phyloP scores from a whole-genome alignment of 2,797 vertebrate species.

The Sorex maritimensis region DNA sequence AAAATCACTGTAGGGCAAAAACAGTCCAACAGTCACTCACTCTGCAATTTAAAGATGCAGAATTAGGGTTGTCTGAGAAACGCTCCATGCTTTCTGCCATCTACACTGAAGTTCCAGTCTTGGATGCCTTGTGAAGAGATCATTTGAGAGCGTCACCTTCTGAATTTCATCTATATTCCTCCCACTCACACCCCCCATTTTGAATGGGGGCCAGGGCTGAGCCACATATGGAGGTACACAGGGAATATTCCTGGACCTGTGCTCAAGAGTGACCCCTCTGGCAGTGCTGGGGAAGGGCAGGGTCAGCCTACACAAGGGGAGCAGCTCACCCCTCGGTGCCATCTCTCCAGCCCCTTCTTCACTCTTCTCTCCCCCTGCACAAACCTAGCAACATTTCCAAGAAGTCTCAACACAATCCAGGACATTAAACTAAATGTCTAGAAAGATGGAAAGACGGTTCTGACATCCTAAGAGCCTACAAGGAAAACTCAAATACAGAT shows the following conservation, averaged over 20 bases:
- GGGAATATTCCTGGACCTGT: too few species aligned
- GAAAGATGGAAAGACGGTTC: constrained; percentile 18
- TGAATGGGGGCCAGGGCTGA: not conserved
- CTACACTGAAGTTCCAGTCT: not conserved
- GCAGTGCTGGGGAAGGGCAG: too few species aligned
- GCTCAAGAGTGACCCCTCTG: too few species aligned
- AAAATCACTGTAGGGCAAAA: constrained; percentile 20
- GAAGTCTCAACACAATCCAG: not conserved
- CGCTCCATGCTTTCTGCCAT: not conserved
- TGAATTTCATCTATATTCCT: not conserved
- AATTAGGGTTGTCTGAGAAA: not conserved
- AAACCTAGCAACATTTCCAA: not conserved
- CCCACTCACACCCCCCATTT: too few species aligned
- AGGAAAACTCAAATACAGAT: not conserved
- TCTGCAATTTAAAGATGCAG: constrained; percentile 39
- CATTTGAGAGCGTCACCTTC: not conserved
- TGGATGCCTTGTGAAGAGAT: not conserved
- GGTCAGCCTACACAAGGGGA: too few species aligned
- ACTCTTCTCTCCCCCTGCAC: not conserved
- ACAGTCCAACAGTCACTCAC: constrained; percentile 14
- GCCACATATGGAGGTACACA: too few species aligned
- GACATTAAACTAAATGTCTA: not conserved
- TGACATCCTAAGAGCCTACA: not conserved
- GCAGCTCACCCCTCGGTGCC: not conserved
- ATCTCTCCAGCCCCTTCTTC: not conserved